These are phyloP conservation scores for Arbacia lixula DNA, from an alignment of 53 echinoderm and acorn worm species.

Conservation along the genomic window DNA sequence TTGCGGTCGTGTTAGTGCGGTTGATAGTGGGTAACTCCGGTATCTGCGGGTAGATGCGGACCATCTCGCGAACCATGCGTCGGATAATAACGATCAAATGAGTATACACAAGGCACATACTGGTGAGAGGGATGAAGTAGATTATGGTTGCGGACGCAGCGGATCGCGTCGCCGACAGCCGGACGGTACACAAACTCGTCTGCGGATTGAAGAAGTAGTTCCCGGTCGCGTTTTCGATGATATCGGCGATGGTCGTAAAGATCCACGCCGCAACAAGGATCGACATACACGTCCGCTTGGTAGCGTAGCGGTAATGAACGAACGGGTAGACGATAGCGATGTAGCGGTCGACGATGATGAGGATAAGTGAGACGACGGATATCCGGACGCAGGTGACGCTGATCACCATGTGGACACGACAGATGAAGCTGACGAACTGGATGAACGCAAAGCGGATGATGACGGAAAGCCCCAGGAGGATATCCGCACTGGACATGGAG, in stretches of 20 bases:
- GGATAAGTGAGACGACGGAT: slow-evolving; percentile 5
- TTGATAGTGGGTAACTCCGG: background rate
- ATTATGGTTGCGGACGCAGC: background rate
- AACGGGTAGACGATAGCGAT: slow-evolving; percentile 6
- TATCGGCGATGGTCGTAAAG: background rate
- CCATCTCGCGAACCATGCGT: background rate
- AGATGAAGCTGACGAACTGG: background rate
- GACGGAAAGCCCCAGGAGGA: background rate
- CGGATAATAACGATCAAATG: slow-evolving; percentile 5
- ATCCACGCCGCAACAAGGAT: background rate
- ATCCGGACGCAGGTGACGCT: slow-evolving; percentile 25
- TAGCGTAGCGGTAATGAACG: background rate
- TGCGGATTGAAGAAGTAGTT: slow-evolving; percentile 15
- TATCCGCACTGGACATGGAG: slow-evolving; percentile 10
- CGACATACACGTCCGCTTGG: background rate
- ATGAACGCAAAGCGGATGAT: background rate
- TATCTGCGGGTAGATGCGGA: background rate
- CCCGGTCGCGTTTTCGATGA: slow-evolving; percentile 17
- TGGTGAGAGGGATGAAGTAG: slow-evolving; percentile 17
- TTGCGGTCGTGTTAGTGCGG: background rate
- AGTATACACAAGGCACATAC: background rate
- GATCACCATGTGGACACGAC: background rate
- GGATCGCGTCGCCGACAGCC: background rate
- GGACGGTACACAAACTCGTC: background rate
- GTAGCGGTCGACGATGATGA: slow-evolving; percentile 37